Base-by-base conservation (phyloP, 2,797 vertebrate genomes). In the Siniperca obscura region DNA sequence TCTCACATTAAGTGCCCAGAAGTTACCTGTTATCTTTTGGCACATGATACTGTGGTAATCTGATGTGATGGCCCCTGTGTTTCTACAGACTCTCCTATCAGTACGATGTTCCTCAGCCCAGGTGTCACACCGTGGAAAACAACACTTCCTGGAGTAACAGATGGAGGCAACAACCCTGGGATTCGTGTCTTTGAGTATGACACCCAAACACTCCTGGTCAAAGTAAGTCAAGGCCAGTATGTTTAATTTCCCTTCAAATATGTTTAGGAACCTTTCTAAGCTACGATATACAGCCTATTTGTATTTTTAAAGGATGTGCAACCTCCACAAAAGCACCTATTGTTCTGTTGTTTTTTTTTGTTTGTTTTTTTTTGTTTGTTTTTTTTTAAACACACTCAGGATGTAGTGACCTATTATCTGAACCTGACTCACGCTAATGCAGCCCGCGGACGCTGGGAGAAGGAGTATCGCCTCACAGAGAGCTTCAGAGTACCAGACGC, bases 51-150 rank as follows among this genome's bases (percentile, higher is more conserved):
- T 52, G 64, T 46, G 19, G 9, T 76, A 68, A 70, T 36, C 34
- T 34, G 52, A 62, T 11, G 4, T 25, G 21, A 66, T n/a, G 8
- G 1, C 10, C 53, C 12, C 21, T 78, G 4, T 67, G 16, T 77
- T 60, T 87, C 25, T 38, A 48, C 89, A 99, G 98, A 94, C 64
- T 69, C 83, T 78, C 97, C 98, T 11, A 92, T 98, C 81, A 95
- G 91, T 25, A 85, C 95, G 19, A 97, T 99, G 95, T 99, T 99
- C 92, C 93, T 99, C 83, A 95, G 95, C 53, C 98, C 98, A 10
- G 97, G 97, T 30, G 95, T 99, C 83, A 96, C 96, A 48, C 98
- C 98, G 0, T 99, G 98, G 98, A 97, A 98, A 90, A 99, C 97
- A 64, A 97, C 97, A 0, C 91, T 99, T 56, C 96, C 97, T n/a